Evolutionary conservation across 2,797 vertebrate genomes (phyloP).

Genomic region (Xyrichtys novacula): DNA sequence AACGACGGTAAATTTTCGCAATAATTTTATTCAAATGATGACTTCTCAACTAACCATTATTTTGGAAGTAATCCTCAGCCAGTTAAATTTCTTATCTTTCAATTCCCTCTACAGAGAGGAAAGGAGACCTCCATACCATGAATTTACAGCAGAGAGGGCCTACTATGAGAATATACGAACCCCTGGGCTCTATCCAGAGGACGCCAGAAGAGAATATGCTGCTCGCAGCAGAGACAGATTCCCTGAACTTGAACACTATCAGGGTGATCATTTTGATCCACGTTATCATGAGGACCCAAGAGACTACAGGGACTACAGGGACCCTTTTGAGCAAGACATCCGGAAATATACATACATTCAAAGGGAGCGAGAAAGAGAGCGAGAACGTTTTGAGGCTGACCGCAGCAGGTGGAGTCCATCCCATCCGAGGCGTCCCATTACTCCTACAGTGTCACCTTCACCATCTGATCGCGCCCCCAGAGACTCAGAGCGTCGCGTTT

Average conservation of each 20-base stretch:
- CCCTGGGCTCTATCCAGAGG: slow-evolving; percentile 92
- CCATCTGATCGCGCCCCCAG: slow-evolving; percentile 92
- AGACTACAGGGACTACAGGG: slow-evolving; percentile 95
- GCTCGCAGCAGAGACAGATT: slow-evolving; percentile 95
- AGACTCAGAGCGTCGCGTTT: slow-evolving; percentile 93
- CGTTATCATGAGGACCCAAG: slow-evolving; percentile 96
- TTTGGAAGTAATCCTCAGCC: not conserved
- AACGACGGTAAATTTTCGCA: slow-evolving; percentile 87
- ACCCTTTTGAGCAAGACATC: slow-evolving; percentile 98
- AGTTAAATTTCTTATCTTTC: too few species aligned
- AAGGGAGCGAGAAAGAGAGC: slow-evolving; percentile 92
- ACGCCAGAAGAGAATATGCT: slow-evolving; percentile 94
- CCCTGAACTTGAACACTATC: slow-evolving; percentile 95
- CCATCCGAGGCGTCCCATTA: slow-evolving; percentile 91
- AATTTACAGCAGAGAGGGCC: slow-evolving; percentile 93
- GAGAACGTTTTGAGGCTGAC: slow-evolving; percentile 95
- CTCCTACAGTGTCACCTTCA: slow-evolving; percentile 91
- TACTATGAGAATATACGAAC: slow-evolving; percentile 95
- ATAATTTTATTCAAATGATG: not conserved
- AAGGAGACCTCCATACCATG: slow-evolving; percentile 93
- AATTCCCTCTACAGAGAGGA: slow-evolving; percentile 88
- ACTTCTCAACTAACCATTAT: not conserved
- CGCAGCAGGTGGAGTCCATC: slow-evolving; percentile 95
- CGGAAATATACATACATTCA: slow-evolving; percentile 97
- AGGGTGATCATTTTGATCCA: slow-evolving; percentile 96